Base-by-base conservation (phyloP, 2,888 invertebrate genomes). In the Scaptomyza cyrtandrae region DNA sequence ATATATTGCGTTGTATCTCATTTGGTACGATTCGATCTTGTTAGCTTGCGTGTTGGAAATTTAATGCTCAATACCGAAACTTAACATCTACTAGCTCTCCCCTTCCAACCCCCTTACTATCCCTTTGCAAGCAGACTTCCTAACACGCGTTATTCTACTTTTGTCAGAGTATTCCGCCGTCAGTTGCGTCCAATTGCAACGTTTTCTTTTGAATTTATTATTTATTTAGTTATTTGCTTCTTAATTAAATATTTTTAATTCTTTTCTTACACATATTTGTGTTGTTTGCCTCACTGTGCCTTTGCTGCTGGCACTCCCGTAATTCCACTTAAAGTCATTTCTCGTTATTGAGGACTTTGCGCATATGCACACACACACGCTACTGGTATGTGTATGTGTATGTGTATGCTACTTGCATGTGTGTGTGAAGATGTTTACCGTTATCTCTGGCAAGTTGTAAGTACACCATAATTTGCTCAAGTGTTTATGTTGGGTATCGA, bases 401-500 rank as follows among this genome's bases (percentile, higher is more conserved):
- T n/a, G n/a, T n/a, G n/a, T n/a, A n/a, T n/a, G n/a, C n/a, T 41
- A 48, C 31, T 50, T 69, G 55, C 72, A 65, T 19, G 11, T 16
- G 27, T 31, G 7, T 31, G 16, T 33, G n/a, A 35, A 50, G 4
- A 50, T 76, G 73, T 70, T 80, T 80, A 80, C 78, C 68, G 77
- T 80, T 79, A 83, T 76, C 80, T 80, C 55, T 69, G 72, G 84
- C 66, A 80, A 83, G 67, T 72, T 83, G 69, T 83, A 72, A 83
- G 79, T 80, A 64, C 73, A 64, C 80, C 69, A 76, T 83, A 80
- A 79, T 80, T 83, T 79, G 69, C 44, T 72, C 84, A 79, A 76
- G 80, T 79, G 79, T 79, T 79, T 79, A 79, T 79, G 83, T 75
- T 59, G 53, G 60, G 19, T 77, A 77, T 77, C 72, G 80, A 79